A percentile compares a stretch with the other conserved stretches of the same genome.
Conservation (phyloP, 2,888 invertebrate genomes). For the Nephrotoma flavescens region DNA sequence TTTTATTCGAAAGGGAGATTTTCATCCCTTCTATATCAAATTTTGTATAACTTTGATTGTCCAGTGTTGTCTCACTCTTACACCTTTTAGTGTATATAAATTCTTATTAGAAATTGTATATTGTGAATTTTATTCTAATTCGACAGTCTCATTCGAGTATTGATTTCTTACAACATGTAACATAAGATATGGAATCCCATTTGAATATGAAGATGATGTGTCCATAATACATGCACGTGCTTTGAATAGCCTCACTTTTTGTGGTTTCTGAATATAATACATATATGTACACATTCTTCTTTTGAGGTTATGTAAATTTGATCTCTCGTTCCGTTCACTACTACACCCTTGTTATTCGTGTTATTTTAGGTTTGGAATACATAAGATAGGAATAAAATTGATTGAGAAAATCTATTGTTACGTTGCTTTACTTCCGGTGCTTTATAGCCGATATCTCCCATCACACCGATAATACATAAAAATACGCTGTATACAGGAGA, state of each 20-base stretch:
- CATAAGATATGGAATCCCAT: not conserved
- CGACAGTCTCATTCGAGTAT: not conserved
- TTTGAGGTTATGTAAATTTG: not conserved
- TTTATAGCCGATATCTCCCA: not conserved
- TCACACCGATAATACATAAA: not conserved
- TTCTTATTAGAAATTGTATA: not conserved
- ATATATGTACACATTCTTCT: not conserved
- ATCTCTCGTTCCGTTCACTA: not conserved
- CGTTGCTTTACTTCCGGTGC: not conserved
- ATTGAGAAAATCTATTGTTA: not conserved
- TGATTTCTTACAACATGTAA: not conserved
- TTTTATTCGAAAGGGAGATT: not conserved
- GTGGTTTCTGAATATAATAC: not conserved
- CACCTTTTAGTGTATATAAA: not conserved
- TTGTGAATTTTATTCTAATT: not conserved
- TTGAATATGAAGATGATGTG: not conserved
- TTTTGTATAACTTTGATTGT: not conserved
- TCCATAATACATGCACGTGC: not conserved
- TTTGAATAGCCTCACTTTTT: not conserved
- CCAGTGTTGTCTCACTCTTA: not conserved
- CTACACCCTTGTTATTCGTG: not conserved
- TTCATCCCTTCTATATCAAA: not conserved
- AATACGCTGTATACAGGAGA: not conserved
- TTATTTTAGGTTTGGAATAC: not conserved
- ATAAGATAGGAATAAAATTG: not conserved